Base-by-base conservation (phyloP, 1,140 invertebrate species). In the Heliothis subflexa region DNA sequence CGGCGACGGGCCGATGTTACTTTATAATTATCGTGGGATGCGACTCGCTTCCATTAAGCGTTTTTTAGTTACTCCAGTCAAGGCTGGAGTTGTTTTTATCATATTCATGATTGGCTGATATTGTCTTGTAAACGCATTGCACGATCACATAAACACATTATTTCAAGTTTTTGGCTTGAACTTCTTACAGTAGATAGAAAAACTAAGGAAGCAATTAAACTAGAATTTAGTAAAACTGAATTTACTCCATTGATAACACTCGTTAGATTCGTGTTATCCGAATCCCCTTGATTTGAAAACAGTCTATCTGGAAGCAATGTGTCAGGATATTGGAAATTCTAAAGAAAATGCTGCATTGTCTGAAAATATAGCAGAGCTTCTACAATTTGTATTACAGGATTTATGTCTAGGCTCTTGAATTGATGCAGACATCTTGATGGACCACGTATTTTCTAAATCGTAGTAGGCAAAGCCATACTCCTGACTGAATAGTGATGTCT, bases 1-100 rank as follows among this genome's bases (percentile, higher is more conserved):
- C 33, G 33, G 33, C 33, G 33, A 40, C 33, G 33, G 33, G 33
- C 33, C 33, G 73, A 75, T 75, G 73, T 73, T 73, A 52, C 45
- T 62, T 62, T 75, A 75, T 75, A 62, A 75, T 75, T 64, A 75
- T 64, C 73, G 57, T 73, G 71, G 71, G 71, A 64, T 75, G 59
- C 25, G 73, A 75, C 33, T 75, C 14, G 73, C 59, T 62, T 75
- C 57, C 59, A 75, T 75, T 75, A 62, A 73, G 14, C 50, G 73
- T 75, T 75, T 75, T 55, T 72, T 33, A 12, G 49, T 55, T 55
- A 55, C 25, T 75, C 59, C 40, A 47, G 40, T 73, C 54, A 73
- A 59, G 71, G 55, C 71, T 73, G 47, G 64, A 47, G 64, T 50
- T 52, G 70, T 73, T 73, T 73, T 73, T 73, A 49, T 73, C 21